Percentiles rank a stretch among this genome's conserved stretches.
phyloP scores from a whole-genome alignment of 1,140 invertebrate genomes.

The Phortica variegata region DNA sequence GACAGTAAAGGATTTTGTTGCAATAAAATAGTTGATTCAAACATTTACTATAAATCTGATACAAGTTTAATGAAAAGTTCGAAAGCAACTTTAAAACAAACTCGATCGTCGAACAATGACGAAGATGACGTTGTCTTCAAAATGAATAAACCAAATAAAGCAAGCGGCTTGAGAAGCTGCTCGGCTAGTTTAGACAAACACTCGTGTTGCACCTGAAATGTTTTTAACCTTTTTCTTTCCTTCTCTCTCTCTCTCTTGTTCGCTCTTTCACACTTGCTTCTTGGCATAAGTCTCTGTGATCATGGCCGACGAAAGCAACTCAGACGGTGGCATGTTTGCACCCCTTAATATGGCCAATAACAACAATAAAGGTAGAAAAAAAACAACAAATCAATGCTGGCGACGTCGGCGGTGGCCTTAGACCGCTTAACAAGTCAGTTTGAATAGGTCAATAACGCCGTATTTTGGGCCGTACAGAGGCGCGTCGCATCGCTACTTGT shows the following conservation, averaged over 20 bases:
- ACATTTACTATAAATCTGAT: no score
- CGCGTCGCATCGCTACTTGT: background rate
- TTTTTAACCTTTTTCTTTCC: no score
- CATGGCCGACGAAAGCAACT: slow-evolving; percentile 33
- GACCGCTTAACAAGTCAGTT: slow-evolving; percentile 8
- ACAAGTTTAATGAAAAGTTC: no score
- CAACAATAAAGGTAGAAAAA: slow-evolving; percentile 1
- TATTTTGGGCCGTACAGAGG: background rate
- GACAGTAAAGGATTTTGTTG: no score
- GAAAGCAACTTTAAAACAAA: no score
- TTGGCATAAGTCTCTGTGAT: slow-evolving; percentile 35
- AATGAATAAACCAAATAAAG: slow-evolving; percentile 40
- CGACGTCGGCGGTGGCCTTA: slow-evolving; percentile 30
- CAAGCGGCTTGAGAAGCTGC: slow-evolving; percentile 26
- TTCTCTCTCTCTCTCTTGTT: background rate
- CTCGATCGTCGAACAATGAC: no score
- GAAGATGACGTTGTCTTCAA: no score
- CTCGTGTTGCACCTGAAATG: slow-evolving; percentile 33
- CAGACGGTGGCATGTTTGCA: slow-evolving; percentile 50
- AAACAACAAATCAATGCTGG: slow-evolving; percentile 9
- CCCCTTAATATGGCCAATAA: slow-evolving; percentile 54
- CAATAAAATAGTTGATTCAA: no score
- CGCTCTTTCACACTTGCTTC: no score
- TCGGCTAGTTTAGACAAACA: slow-evolving; percentile 20
- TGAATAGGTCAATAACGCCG: no score